Percentiles rank a stretch among this genome's conserved stretches.
phyloP scores from a whole-genome alignment of 2,888 invertebrate species.

The Cheilosia vernalis region DNA sequence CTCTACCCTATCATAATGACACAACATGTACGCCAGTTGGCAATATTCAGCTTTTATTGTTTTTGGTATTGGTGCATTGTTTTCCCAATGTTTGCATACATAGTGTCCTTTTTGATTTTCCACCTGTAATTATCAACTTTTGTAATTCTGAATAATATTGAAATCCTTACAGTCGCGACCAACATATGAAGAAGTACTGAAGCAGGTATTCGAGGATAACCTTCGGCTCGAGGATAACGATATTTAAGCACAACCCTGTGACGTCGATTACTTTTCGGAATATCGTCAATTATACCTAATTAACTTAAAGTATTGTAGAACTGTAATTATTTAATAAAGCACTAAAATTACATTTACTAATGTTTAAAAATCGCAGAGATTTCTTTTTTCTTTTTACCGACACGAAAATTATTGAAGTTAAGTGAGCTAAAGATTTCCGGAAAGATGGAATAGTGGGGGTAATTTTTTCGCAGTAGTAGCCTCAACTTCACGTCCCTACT shows the following conservation, averaged over 20 bases:
- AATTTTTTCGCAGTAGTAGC: too few species aligned
- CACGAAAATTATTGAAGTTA: too few species aligned
- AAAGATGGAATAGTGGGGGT: too few species aligned
- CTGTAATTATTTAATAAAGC: conserved; percentile 9
- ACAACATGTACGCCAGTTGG: background rate
- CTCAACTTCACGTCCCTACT: too few species aligned
- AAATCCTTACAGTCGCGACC: conserved; percentile 79
- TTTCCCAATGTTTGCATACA: background rate
- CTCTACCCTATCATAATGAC: background rate
- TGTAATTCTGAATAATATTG: conserved; percentile 18
- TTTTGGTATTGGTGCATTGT: background rate
- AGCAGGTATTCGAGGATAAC: conserved; percentile 79
- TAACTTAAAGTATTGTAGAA: background rate
- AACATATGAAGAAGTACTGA: conserved; percentile 82
- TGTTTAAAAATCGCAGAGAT: too few species aligned
- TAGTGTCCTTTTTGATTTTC: background rate
- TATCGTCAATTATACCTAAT: background rate
- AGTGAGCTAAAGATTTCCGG: too few species aligned
- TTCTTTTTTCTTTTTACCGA: too few species aligned
- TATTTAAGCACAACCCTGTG: conserved; percentile 67
- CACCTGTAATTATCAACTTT: background rate
- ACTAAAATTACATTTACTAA: background rate
- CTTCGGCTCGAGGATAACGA: conserved; percentile 77
- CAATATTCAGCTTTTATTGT: background rate
- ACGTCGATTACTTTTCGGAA: background rate